phyloP scores from a whole-genome alignment of 2,797 vertebrate species.

The Nothura maculosa region DNA sequence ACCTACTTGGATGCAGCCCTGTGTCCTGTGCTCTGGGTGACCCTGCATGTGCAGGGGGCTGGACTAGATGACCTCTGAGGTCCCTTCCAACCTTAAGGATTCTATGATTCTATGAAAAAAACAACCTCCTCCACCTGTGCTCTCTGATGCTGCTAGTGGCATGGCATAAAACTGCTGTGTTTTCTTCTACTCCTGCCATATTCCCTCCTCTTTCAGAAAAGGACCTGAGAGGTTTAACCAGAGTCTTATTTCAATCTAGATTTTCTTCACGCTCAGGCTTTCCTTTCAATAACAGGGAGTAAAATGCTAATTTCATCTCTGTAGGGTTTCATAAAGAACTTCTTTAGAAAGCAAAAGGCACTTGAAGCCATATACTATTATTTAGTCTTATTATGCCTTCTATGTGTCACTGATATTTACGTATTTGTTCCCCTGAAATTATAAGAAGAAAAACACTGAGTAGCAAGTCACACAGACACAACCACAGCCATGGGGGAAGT shows the following conservation, averaged over 20 bases:
- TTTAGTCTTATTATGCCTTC: neutral
- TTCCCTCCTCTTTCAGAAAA: neutral
- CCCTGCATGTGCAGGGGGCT: too few relatives aligned
- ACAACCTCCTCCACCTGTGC: neutral
- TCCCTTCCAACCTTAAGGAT: too few relatives aligned
- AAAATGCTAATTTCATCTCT: neutral
- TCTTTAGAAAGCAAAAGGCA: neutral
- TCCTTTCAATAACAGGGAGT: neutral
- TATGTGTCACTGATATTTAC: neutral
- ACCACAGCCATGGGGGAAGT: conserved; percentile 1
- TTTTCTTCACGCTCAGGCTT: neutral
- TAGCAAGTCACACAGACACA: neutral
- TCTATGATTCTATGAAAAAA: neutral
- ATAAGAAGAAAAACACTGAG: conserved; percentile 11
- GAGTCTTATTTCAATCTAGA: neutral
- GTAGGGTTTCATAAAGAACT: neutral
- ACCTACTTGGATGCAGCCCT: too few relatives aligned
- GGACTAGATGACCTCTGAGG: too few relatives aligned
- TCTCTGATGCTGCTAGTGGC: neutral
- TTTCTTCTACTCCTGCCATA: neutral
- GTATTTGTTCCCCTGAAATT: neutral
- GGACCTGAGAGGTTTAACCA: neutral
- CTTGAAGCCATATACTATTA: neutral
- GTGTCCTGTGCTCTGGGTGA: too few relatives aligned
- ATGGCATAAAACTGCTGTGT: neutral